These are phyloP conservation scores for Pemphigus obesinymphae DNA, from an alignment of 1,140 invertebrate species.

Conservation along the genomic window DNA sequence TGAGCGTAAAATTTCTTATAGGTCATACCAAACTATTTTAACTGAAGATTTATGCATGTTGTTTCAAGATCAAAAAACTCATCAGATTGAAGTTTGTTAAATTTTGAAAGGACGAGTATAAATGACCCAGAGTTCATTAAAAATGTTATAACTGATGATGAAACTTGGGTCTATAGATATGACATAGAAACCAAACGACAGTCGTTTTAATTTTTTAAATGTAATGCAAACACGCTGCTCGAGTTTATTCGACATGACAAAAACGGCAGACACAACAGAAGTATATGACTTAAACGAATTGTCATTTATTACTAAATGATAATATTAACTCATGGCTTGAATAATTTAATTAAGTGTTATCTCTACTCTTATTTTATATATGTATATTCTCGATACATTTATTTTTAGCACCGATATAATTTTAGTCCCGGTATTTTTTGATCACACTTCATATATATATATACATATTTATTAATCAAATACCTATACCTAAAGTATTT, in stretches of 20 bases:
- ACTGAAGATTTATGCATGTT: too few species aligned
- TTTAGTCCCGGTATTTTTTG: too few species aligned
- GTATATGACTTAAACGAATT: neutral
- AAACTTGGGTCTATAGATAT: conserved; percentile 44
- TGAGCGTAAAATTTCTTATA: too few species aligned
- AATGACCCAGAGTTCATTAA: neutral
- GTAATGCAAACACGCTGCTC: neutral
- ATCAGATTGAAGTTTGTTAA: neutral
- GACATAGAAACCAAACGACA: conserved; percentile 46
- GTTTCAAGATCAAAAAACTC: too few species aligned
- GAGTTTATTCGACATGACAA: neutral
- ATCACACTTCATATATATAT: too few species aligned
- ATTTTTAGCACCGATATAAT: neutral
- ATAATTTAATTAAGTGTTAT: neutral
- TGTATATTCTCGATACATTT: neutral
- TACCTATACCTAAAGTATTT: too few species aligned
- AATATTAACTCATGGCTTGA: neutral
- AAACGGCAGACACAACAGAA: neutral
- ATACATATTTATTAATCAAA: too few species aligned
- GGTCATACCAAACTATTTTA: too few species aligned
- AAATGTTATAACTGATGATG: neutral
- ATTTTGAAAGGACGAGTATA: neutral
- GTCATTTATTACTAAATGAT: neutral
- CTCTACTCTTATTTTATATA: neutral
- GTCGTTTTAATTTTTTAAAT: conserved; percentile 40